Percentiles rank a stretch among this genome's conserved stretches.
These are phyloP conservation scores for Vesta saturnalis DNA, from an alignment of 2,888 invertebrate species.

Conservation along the genomic window DNA sequence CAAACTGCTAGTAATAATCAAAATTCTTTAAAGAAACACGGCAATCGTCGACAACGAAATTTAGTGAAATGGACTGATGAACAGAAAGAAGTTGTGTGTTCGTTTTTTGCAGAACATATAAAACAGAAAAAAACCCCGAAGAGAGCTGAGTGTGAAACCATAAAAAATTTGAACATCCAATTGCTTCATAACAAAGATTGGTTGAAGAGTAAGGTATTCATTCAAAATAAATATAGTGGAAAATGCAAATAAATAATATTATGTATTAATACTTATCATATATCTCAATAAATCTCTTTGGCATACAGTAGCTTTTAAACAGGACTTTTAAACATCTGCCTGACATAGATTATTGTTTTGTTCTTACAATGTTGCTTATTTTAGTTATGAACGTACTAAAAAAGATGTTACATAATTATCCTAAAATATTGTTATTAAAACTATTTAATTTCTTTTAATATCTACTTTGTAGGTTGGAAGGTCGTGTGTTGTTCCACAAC, in stretches of 20 bases:
- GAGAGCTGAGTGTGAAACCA: conserved; percentile 21
- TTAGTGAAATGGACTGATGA: conserved; percentile 26
- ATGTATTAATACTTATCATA: not conserved
- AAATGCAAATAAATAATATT: conserved; percentile 14
- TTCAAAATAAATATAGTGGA: conserved; percentile 28
- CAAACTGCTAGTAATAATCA: not conserved
- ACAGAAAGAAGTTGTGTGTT: conserved; percentile 18
- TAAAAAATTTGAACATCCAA: conserved; percentile 10
- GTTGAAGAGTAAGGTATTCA: conserved; percentile 33
- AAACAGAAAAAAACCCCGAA: conserved; percentile 24
- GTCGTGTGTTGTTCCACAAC: no score
- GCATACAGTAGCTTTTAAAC: no score
- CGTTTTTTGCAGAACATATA: conserved; percentile 27
- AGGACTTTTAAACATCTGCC: no score
- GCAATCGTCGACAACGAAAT: conserved; percentile 9
- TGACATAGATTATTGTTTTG: no score
- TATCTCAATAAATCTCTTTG: no score
- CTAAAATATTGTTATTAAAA: no score
- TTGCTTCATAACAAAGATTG: conserved; percentile 24
- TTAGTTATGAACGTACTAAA: no score
- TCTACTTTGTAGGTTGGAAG: no score
- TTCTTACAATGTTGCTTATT: no score
- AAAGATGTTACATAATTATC: no score
- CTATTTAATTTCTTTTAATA: no score
- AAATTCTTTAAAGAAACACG: not conserved